A percentile compares a stretch with the other conserved stretches of the same genome.
phyloP scores from a whole-genome alignment of 2,797 vertebrate genomes.

The Phrynocephalus forsythii region DNA sequence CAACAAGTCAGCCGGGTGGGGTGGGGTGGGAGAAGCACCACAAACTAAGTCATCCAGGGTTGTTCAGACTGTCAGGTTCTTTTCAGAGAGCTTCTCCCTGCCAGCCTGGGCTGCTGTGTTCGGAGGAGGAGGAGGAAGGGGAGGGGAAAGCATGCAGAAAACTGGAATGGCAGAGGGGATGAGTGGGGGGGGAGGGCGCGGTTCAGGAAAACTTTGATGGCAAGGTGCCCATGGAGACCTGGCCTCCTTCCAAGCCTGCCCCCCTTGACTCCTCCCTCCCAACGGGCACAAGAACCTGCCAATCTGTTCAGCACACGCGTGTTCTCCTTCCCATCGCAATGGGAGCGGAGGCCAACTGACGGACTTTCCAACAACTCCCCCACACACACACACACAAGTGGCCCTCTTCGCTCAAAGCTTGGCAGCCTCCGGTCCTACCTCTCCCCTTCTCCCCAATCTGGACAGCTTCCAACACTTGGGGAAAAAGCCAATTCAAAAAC shows the following conservation, averaged over 20 bases:
- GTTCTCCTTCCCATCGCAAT: conserved; percentile 24
- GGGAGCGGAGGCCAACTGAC: conserved; percentile 52
- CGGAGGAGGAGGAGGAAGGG: conserved; percentile 58
- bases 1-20: conserved; percentile 63
- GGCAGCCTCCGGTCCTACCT: conserved; percentile 57
- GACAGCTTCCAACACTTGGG: conserved; percentile 70
- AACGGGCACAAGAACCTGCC: conserved; percentile 69
- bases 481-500: conserved; percentile 63
- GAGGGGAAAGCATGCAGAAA: neutral
- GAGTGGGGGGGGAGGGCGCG: conserved; percentile 8
- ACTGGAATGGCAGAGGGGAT: neutral
- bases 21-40: conserved; percentile 46
- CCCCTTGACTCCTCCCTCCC: conserved; percentile 52
- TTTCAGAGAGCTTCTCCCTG: conserved; percentile 72
- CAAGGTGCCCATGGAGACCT: conserved; percentile 72
- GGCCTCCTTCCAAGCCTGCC: conserved; percentile 70
- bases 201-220: conserved; percentile 55
- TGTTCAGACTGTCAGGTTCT: conserved; percentile 77
- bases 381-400: conserved; percentile 58
- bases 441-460: conserved; percentile 62
- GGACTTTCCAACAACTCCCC: conserved; percentile 72
- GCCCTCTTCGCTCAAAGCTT: conserved; percentile 60
- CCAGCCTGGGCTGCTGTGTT: conserved; percentile 57
- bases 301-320: conserved; percentile 65
- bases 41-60: conserved; percentile 76